phyloP scores from a whole-genome alignment of 2,113 vertebrate genomes.

The Shinisaurus crocodilurus region DNA sequence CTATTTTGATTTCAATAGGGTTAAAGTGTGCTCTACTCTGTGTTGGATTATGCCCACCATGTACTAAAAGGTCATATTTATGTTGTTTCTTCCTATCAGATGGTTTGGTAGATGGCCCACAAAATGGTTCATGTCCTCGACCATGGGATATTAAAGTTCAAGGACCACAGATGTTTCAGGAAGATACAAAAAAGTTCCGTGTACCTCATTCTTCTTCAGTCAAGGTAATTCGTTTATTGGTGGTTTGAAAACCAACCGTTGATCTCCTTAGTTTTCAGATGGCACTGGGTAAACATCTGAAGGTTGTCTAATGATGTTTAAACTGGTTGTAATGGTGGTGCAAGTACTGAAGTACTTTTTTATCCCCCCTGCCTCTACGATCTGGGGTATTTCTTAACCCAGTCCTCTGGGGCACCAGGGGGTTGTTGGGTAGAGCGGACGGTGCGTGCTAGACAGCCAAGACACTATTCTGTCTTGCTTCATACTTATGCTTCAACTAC shows the following conservation, averaged over 20 bases:
- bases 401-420: no score
- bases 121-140: constrained; percentile 77
- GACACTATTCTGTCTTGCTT: no score
- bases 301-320: background rate
- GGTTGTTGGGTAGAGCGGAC: no score
- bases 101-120: constrained; percentile 77
- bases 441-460: no score
- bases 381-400: no score
- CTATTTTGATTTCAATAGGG: background rate
- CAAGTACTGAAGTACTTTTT: background rate
- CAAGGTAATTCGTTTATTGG: constrained; percentile 72
- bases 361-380: no score
- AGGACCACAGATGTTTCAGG: constrained; percentile 74
- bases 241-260: background rate
- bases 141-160: constrained; percentile 81
- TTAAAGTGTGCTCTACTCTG: no score
- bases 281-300: background rate
- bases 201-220: constrained; percentile 80
- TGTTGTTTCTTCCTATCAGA: constrained; percentile 64
- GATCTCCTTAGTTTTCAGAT: background rate
- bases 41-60: background rate
- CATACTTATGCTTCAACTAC: no score
- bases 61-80: background rate
- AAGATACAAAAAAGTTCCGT: constrained; percentile 73
- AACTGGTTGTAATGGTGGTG: background rate